Conservation (phyloP, 2,113 vertebrate species). For the Felis catus region F.catus_Fca126_mat1.0 CM031419.1:135877001-135877500, state of each 20-base stretch:
- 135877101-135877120: not conserved
- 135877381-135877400: constrained; percentile 5
- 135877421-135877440: not conserved
- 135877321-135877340: not conserved
- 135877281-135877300: not conserved
- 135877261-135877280: not conserved
- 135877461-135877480: constrained; percentile 51
- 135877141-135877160: not conserved
- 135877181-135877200: not conserved
- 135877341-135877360: constrained; percentile 1
- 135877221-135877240: not conserved
- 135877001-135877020: not conserved
- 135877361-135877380: not conserved
- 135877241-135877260: not conserved
- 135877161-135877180: not conserved
- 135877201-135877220: not conserved
- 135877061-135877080: not conserved
- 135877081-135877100: not conserved
- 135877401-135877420: constrained; percentile 6
- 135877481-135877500: constrained; percentile 50
- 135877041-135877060: not conserved
- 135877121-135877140: not conserved
- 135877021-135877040: not conserved
- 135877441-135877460: constrained; percentile 6
- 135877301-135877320: not conserved